Percentiles rank a stretch among this genome's conserved stretches.
Evolutionary conservation across 2,888 invertebrate species (phyloP).

Genomic region (Cephus sareptanus): DNA sequence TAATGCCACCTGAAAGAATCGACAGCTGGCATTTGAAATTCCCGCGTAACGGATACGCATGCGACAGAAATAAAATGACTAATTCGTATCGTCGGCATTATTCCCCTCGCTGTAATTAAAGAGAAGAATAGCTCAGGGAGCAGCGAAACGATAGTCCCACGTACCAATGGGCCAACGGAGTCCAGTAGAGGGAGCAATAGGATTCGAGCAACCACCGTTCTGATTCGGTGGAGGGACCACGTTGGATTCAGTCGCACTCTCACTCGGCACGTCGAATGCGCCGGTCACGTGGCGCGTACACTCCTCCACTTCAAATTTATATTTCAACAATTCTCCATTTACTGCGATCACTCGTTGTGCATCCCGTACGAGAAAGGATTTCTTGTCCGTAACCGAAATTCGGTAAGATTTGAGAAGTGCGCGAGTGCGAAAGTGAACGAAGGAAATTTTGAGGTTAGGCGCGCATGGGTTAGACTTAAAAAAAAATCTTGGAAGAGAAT

Average conservation of each 20-base stretch:
- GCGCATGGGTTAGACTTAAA: too few relatives aligned
- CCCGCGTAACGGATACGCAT: background rate
- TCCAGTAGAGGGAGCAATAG: slow-evolving; percentile 1
- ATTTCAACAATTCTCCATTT: background rate
- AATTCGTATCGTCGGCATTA: background rate
- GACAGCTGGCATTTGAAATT: background rate
- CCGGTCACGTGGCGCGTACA: slow-evolving; percentile 21
- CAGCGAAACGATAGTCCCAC: background rate
- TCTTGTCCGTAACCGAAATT: too few relatives aligned
- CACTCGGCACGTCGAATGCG: slow-evolving; percentile 24
- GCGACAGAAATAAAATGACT: background rate
- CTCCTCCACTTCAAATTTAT: slow-evolving; percentile 9
- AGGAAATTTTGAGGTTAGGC: too few relatives aligned
- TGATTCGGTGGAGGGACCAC: slow-evolving; percentile 20
- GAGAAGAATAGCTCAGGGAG: background rate
- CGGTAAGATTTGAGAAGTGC: too few relatives aligned
- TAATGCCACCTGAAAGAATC: background rate
- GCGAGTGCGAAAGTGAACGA: too few relatives aligned
- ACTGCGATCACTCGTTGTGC: too few relatives aligned
- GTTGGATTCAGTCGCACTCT: slow-evolving; percentile 24
- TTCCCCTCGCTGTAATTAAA: background rate
- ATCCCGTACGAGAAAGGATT: too few relatives aligned
- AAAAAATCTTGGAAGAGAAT: too few relatives aligned
- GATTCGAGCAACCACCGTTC: slow-evolving; percentile 2
- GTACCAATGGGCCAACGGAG: background rate